phyloP scores from a whole-genome alignment of 2,113 vertebrate species.

The Microcebus griseorufus region DNA sequence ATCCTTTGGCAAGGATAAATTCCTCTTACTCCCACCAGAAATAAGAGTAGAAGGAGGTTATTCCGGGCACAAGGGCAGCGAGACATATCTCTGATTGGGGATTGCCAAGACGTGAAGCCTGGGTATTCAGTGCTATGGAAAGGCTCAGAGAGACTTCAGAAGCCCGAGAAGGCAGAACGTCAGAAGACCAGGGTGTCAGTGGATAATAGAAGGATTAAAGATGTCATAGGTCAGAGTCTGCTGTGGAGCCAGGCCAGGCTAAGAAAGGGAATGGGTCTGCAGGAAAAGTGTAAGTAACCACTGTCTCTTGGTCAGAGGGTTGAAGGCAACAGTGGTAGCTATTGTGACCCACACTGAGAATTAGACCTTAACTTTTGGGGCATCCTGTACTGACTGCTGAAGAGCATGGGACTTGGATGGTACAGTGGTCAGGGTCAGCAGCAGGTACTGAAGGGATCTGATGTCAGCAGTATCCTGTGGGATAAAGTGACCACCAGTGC shows the following conservation, averaged over 20 bases:
- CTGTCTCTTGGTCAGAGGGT: neutral
- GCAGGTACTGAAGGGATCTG: neutral
- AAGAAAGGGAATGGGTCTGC: neutral
- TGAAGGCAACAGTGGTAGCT: neutral
- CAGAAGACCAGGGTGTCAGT: neutral
- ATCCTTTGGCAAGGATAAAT: conserved; percentile 14
- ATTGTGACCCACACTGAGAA: neutral
- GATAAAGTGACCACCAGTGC: neutral
- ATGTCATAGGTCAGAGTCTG: neutral
- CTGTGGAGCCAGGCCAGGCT: neutral
- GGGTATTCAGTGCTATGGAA: neutral
- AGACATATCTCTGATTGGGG: neutral
- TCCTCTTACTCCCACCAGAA: neutral
- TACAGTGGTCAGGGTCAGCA: neutral
- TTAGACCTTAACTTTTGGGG: neutral
- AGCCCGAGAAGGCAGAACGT: neutral
- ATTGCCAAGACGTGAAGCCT: neutral
- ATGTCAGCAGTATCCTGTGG: neutral
- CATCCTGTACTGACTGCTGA: neutral
- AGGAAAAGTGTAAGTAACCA: neutral
- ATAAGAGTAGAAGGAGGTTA: neutral
- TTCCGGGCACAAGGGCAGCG: neutral
- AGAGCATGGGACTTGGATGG: neutral
- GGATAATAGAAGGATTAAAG: neutral
- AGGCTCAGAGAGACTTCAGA: neutral